A percentile compares a stretch with the other conserved stretches of the same genome.
Evolutionary conservation across 2,113 vertebrate species (phyloP).

Genomic region (Trogon melanurus): DNA sequence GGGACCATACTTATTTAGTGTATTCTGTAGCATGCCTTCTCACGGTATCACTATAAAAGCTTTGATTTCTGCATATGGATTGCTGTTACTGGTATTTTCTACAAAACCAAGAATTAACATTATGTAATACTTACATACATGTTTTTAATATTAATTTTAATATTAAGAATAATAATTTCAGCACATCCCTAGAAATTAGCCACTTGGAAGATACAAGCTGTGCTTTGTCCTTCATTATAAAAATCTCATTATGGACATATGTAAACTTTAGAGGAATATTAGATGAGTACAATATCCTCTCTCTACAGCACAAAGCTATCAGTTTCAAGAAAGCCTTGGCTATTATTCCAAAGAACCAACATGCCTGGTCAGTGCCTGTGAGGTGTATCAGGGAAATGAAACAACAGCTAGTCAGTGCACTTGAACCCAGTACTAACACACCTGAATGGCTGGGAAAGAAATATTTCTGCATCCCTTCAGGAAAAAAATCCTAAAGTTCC

Average conservation of each 20-base stretch:
- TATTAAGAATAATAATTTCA: too few species aligned
- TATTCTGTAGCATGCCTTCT: not conserved
- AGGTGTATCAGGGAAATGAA: not conserved
- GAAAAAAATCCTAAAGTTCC: not conserved
- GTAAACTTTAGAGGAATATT: not conserved
- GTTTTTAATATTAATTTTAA: not conserved
- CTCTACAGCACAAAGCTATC: not conserved
- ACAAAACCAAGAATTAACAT: not conserved
- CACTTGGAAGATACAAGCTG: not conserved
- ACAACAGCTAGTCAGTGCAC: too few species aligned
- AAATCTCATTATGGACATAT: not conserved
- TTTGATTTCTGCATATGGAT: not conserved
- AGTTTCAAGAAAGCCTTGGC: not conserved
- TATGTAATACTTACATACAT: not conserved
- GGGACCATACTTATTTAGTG: not conserved
- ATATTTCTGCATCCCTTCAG: not conserved
- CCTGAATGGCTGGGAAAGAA: not conserved
- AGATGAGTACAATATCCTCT: not conserved
- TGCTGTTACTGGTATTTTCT: not conserved
- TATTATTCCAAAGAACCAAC: not conserved
- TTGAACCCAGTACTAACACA: not conserved
- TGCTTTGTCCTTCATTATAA: not conserved
- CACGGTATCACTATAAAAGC: not conserved
- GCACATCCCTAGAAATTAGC: not conserved
- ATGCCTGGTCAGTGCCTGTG: not conserved